These are phyloP conservation scores for Pseudopleuronectes americanus DNA, from an alignment of 2,797 vertebrate genomes.

Conservation along the genomic window DNA sequence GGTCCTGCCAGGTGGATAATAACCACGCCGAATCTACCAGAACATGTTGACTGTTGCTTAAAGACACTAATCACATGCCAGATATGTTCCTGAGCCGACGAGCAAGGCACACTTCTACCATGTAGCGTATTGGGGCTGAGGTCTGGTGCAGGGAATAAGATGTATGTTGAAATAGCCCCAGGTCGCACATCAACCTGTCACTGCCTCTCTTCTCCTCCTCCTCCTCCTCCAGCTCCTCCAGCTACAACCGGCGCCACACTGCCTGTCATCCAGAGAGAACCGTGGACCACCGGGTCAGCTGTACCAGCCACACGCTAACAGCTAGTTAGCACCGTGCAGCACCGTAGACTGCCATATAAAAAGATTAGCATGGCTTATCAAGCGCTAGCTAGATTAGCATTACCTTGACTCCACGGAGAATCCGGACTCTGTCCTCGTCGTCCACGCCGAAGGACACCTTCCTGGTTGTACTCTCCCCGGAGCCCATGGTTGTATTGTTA, in stretches of 20 bases:
- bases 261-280: fast-evolving
- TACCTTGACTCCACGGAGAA: conserved; percentile 94
- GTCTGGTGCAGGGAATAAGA: conserved; percentile 18
- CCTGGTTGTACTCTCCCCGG: conserved; percentile 85
- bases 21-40: conserved; percentile 28
- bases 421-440: conserved; percentile 89
- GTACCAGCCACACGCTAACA: conserved; percentile 12
- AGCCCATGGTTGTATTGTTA: conserved; percentile 81
- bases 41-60: not conserved
- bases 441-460: conserved; percentile 91
- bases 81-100: not conserved
- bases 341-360: conserved; percentile 13
- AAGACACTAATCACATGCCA: not conserved
- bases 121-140: not conserved
- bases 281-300: not conserved
- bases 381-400: conserved; percentile 63
- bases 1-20: fast-evolving
- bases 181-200: conserved; percentile 21
- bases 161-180: not conserved
- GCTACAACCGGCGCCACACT: not conserved
- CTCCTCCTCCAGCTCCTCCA: not conserved
- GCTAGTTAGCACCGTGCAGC: conserved; percentile 6
- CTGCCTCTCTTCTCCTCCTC: conserved; percentile 24
- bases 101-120: fast-evolving
- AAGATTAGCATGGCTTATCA: conserved; percentile 47